Evolutionary conservation across 2,797 vertebrate species (phyloP).

Genomic region (Mormyrus hasselquistii): DNA sequence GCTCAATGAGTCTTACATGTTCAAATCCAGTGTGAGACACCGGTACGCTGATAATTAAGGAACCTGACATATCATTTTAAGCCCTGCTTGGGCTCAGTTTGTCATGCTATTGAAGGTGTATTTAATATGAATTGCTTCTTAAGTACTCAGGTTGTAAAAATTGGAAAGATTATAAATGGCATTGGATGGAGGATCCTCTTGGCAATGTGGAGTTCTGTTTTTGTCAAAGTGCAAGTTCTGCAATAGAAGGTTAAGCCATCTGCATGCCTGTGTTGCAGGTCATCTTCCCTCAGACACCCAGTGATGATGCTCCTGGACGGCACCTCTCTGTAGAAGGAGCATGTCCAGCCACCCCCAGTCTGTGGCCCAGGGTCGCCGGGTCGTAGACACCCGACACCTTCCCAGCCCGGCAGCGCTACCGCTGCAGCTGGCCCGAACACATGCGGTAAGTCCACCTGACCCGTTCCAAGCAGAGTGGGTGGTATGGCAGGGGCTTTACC

Average conservation of each 20-base stretch:
- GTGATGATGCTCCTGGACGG: constrained; percentile 53
- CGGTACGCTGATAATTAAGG: not conserved
- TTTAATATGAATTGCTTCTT: not conserved
- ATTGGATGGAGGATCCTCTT: not conserved
- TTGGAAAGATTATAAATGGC: not conserved
- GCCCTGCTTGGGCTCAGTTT: not conserved
- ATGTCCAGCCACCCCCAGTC: constrained; percentile 70
- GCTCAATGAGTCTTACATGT: not conserved
- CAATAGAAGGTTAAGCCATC: not conserved
- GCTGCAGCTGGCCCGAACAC: constrained; percentile 63
- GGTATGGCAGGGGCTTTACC: not conserved
- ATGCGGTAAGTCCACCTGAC: constrained; percentile 49
- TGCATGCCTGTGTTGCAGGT: constrained; percentile 41
- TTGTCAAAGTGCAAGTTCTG: not conserved
- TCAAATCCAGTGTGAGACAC: not conserved
- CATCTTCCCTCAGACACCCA: constrained; percentile 39
- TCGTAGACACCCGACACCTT: constrained; percentile 62
- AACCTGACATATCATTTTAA: not conserved
- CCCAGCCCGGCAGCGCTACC: constrained; percentile 57
- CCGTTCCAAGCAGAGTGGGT: not conserved
- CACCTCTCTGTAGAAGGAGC: constrained; percentile 66
- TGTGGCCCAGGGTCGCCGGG: constrained; percentile 60
- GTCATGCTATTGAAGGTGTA: not conserved
- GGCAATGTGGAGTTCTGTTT: not conserved
- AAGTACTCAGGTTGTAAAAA: not conserved